phyloP scores from a whole-genome alignment of 2,888 invertebrate species.

The Folsomia manolachei region DNA sequence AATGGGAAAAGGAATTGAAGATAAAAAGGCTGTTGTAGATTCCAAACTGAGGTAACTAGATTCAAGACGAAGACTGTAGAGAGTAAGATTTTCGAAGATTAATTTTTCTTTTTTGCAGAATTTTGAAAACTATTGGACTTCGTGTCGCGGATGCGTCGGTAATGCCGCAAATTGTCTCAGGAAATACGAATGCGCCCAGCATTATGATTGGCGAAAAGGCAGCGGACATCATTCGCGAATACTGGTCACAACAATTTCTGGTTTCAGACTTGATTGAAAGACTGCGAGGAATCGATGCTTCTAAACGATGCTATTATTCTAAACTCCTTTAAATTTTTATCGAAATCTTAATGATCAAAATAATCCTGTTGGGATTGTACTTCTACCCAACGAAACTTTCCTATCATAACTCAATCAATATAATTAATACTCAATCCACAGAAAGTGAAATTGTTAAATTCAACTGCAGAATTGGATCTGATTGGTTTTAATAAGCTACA shows the following conservation, averaged over 20 bases:
- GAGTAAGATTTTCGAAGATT: background rate
- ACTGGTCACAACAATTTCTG: constrained; percentile 38
- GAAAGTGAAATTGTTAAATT: too few relatives aligned
- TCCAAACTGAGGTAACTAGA: constrained; percentile 43
- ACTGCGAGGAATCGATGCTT: constrained; percentile 7
- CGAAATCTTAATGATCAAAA: too few relatives aligned
- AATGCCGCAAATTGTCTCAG: constrained; percentile 28
- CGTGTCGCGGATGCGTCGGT: constrained; percentile 30
- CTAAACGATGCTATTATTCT: constrained; percentile 26
- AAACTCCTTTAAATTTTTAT: constrained; percentile 7
- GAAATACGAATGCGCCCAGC: constrained; percentile 8
- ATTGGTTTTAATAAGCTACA: too few relatives aligned
- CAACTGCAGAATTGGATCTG: too few relatives aligned
- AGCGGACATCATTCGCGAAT: constrained; percentile 37
- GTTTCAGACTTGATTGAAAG: constrained; percentile 23
- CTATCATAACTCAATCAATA: too few relatives aligned
- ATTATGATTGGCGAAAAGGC: constrained; percentile 37
- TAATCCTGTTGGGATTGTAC: too few relatives aligned
- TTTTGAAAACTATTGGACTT: constrained; percentile 23
- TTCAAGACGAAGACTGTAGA: too few relatives aligned
- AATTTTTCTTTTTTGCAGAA: constrained; percentile 17
- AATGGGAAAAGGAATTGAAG: constrained; percentile 57
- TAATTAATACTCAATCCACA: too few relatives aligned
- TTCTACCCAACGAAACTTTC: too few relatives aligned
- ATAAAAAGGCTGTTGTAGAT: constrained; percentile 47